Base-by-base conservation (phyloP, 1,140 invertebrate genomes). In the Adelges cooleyi region DNA sequence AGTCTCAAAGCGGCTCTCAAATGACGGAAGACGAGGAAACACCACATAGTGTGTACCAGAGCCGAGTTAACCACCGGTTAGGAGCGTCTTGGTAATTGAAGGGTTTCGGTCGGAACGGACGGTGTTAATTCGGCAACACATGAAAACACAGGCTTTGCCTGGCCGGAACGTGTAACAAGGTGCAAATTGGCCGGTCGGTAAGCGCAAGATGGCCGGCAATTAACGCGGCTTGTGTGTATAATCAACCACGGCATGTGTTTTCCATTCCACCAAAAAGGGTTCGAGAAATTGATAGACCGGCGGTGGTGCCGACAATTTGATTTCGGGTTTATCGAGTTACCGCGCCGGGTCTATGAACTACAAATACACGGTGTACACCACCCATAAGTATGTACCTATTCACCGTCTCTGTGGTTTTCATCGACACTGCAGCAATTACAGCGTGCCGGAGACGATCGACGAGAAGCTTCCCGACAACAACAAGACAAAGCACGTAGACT, bases 131-230 rank as follows among this genome's bases (percentile, higher is more conserved):
- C 40, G n/a, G 22, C 17, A 56, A 56, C 53, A 5, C 22, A n/a
- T 18, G 23, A 40, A 22, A 40, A 17, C 22, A 23, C 36, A 11
- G 23, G n/a, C 23, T 20, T 48, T 17, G 8, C 36, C n/a, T 40
- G 42, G 53, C 36, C 53, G 53, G 53, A 56, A 44, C 53, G 17
- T 56, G 53, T 56, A 33, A 42, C 53, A 17, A n/a, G 53, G 53
- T 42, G 53, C 38, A 56, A 53, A 53, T 53, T 42, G 53, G n/a
- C 33, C 52, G 36, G 53, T 38, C 38, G 38, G 53, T 25, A 42
- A 33, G 29, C 11, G 11, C 29, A 33, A 5, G 53, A 56, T 38
- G 22, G 10, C 10, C n/a, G 53, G 38, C 22, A 42, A 56, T 56
- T 42, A 56, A 44, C 11, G 22, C 10, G 38, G 13, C 38, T 10